phyloP scores from a whole-genome alignment of 1,140 invertebrate genomes.

The Elymnias hypermnestra region DNA sequence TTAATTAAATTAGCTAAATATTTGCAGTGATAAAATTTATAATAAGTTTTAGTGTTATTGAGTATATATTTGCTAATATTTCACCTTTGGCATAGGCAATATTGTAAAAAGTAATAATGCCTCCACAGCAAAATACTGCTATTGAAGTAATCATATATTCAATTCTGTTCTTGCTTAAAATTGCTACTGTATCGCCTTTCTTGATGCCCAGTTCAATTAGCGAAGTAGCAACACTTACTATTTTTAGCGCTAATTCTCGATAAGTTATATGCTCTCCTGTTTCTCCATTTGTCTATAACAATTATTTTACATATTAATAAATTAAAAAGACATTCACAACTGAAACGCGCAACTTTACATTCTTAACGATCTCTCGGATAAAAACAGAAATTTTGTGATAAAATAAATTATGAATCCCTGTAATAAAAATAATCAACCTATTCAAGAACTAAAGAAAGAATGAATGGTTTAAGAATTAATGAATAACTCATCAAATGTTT shows the following conservation, averaged over 20 bases:
- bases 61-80: too few relatives aligned
- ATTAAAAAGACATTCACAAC: too few relatives aligned
- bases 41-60: too few relatives aligned
- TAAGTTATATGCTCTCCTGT: constrained; percentile 36
- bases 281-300: constrained; percentile 36
- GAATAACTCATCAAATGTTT: too few relatives aligned
- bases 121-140: constrained; percentile 56
- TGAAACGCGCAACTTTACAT: too few relatives aligned
- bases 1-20: too few relatives aligned
- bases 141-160: constrained; percentile 55
- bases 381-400: too few relatives aligned
- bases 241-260: constrained; percentile 32
- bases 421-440: background rate
- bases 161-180: constrained; percentile 70
- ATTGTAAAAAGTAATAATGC: constrained; percentile 62
- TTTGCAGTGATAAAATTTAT: too few relatives aligned
- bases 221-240: constrained; percentile 36
- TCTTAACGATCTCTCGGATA: too few relatives aligned
- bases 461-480: too few relatives aligned
- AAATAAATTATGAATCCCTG: background rate
- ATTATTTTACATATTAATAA: constrained; percentile 1
- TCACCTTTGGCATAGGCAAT: constrained; percentile 64
- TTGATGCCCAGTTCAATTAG: constrained; percentile 39
- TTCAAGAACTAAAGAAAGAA: too few relatives aligned
- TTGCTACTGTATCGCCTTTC: constrained; percentile 56